A percentile compares a stretch with the other conserved stretches of the same genome.
phyloP scores from a whole-genome alignment of 2,888 invertebrate genomes.

The Brachycybe producta region DNA sequence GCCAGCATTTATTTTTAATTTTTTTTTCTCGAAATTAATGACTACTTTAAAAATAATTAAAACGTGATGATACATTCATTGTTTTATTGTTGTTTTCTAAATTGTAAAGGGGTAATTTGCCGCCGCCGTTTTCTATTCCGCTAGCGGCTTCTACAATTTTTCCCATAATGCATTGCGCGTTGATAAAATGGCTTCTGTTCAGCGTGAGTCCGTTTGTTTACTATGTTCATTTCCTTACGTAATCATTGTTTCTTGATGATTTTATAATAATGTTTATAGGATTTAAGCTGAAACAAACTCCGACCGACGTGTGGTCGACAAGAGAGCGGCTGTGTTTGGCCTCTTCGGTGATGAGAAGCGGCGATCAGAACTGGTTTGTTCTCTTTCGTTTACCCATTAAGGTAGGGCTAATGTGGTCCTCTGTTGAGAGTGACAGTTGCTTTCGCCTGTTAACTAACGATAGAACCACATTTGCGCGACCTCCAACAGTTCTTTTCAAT shows the following conservation, averaged over 20 bases:
- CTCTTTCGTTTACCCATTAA: too few species aligned
- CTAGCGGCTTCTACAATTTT: too few species aligned
- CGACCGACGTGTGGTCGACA: conserved; percentile 71
- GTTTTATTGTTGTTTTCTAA: too few species aligned
- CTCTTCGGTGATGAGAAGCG: conserved; percentile 68
- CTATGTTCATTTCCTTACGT: neutral
- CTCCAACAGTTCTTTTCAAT: neutral
- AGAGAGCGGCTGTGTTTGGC: conserved; percentile 74
- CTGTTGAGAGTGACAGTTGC: too few species aligned
- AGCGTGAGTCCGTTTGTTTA: neutral
- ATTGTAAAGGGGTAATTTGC: too few species aligned
- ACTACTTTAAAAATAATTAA: neutral
- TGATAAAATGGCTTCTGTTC: neutral
- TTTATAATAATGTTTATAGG: conserved; percentile 23
- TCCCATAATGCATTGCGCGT: neutral
- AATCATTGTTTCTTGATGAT: neutral
- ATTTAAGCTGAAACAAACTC: conserved; percentile 50
- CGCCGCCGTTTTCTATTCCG: too few species aligned
- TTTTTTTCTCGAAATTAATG: neutral
- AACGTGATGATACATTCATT: neutral
- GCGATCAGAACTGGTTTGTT: conserved; percentile 69
- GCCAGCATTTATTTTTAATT: neutral
- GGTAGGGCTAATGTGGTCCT: too few species aligned
- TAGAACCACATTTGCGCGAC: too few species aligned
- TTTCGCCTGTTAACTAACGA: too few species aligned